Evolutionary conservation across 2,797 vertebrate species (phyloP).

Genomic region (Perodicticus potto): DNA sequence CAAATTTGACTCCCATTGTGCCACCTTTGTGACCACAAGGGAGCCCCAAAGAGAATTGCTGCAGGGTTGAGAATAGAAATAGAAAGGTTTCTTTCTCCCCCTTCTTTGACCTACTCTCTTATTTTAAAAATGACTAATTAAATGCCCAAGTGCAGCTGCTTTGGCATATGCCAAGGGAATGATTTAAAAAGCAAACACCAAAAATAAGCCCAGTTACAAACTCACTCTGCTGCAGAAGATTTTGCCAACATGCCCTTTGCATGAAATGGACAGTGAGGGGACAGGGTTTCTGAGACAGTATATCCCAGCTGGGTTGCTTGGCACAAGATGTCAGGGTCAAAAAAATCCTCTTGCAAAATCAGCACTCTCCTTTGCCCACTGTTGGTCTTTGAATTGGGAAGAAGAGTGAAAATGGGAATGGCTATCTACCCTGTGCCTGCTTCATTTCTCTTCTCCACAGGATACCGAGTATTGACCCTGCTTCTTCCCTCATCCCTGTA

Average conservation of each 20-base stretch:
- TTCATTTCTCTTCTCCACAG: background rate
- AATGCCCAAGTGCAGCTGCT: slow-evolving; percentile 2
- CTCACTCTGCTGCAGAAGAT: background rate
- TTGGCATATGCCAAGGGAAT: slow-evolving; percentile 11
- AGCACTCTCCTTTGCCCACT: background rate
- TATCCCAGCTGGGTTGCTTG: background rate
- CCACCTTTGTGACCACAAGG: background rate
- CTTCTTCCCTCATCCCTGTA: background rate
- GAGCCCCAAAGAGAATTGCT: background rate
- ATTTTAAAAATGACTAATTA: slow-evolving; percentile 56
- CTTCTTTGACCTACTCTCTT: background rate
- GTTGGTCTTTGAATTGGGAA: background rate
- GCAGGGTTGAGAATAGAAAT: background rate
- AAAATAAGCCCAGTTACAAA: background rate
- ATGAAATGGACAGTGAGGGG: background rate
- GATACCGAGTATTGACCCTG: background rate
- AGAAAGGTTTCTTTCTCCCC: slow-evolving; percentile 45
- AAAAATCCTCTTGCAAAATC: background rate
- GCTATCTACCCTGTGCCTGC: accelerated
- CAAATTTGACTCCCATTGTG: background rate
- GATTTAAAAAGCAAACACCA: slow-evolving; percentile 63
- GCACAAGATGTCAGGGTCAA: background rate
- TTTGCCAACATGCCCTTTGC: accelerated
- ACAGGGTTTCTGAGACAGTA: background rate
- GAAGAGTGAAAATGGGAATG: background rate